Conservation (phyloP, 2,113 vertebrate species). For the Strix aluco region DNA sequence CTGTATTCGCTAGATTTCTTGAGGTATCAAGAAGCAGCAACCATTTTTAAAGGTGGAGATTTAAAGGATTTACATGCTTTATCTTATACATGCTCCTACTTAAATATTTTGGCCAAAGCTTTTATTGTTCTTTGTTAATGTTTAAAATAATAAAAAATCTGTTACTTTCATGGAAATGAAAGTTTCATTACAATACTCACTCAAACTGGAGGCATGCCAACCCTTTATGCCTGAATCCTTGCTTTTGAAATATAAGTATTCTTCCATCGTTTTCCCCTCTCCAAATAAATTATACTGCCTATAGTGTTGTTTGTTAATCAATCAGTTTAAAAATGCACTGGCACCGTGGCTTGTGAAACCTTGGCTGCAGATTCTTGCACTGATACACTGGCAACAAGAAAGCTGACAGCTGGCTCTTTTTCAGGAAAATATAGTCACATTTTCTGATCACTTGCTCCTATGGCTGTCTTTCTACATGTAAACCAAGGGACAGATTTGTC, state of each 20-base stretch:
- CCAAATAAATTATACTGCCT: conserved; percentile 26
- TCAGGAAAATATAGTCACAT: conserved; percentile 35
- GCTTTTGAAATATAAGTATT: conserved; percentile 45
- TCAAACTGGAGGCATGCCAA: not conserved
- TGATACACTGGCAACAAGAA: not conserved
- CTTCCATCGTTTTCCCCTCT: not conserved
- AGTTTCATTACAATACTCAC: not conserved
- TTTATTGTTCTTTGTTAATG: not conserved
- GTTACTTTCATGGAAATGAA: not conserved
- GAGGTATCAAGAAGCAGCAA: not conserved
- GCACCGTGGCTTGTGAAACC: not conserved
- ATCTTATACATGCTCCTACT: not conserved
- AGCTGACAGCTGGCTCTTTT: conserved; percentile 51
- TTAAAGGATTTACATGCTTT: not conserved
- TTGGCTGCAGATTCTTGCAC: conserved; percentile 18
- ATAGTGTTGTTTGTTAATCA: conserved; percentile 45
- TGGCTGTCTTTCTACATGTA: conserved; percentile 8
- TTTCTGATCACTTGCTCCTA: conserved; percentile 48
- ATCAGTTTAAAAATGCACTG: conserved; percentile 31
- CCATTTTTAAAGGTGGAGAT: not conserved
- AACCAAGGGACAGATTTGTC: not conserved
- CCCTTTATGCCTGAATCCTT: conserved; percentile 8
- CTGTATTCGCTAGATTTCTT: not conserved
- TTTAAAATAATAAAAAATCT: not conserved
- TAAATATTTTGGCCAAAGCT: not conserved